Percentiles rank a stretch among this genome's conserved stretches.
Conservation (phyloP, 2,888 invertebrate genomes). For the Lysandra bellargus region DNA sequence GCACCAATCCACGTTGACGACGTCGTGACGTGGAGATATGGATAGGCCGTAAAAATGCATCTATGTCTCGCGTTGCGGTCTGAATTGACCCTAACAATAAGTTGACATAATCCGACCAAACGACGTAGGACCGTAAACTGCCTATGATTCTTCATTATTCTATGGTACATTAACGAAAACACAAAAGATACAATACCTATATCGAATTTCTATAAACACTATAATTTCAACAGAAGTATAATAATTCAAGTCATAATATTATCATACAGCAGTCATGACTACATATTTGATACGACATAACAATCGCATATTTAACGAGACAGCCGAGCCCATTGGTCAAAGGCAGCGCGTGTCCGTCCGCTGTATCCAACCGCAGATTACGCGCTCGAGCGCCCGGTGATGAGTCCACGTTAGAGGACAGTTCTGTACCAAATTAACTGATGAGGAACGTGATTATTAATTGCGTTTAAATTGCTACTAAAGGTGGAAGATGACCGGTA, state of each 20-base stretch:
- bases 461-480: neutral
- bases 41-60: too few species aligned
- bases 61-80: too few species aligned
- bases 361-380: constrained; percentile 71
- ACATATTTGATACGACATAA: constrained; percentile 24
- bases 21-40: neutral
- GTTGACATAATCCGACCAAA: too few species aligned
- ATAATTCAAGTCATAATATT: neutral
- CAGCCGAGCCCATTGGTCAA: constrained; percentile 49
- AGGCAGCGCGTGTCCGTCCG: constrained; percentile 54
- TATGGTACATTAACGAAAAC: too few species aligned
- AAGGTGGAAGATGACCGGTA: neutral
- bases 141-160: too few species aligned
- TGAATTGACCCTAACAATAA: too few species aligned
- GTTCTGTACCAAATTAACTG: constrained; percentile 6
- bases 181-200: too few species aligned
- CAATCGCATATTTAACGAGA: constrained; percentile 32
- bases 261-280: neutral
- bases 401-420: constrained; percentile 44
- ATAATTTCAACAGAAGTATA: neutral
- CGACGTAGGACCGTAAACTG: too few species aligned
- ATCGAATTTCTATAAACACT: neutral
- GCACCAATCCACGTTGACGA: neutral
- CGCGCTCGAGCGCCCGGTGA: constrained; percentile 71
- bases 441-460: neutral